These are phyloP conservation scores for Chironomus striatipennis DNA, from an alignment of 1,140 invertebrate genomes.

Conservation along the genomic window DNA sequence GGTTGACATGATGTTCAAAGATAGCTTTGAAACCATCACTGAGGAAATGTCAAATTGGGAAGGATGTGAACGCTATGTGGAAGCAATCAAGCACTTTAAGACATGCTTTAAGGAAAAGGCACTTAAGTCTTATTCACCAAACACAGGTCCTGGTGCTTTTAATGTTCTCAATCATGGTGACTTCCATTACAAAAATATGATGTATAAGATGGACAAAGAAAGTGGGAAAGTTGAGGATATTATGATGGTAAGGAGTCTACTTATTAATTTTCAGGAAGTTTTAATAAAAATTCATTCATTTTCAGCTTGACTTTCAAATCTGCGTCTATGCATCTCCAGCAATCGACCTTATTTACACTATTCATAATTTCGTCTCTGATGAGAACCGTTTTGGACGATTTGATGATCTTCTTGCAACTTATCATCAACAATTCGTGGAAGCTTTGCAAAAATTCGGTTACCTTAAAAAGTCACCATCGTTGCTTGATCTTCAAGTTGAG, in stretches of 20 bases:
- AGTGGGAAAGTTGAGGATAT: not conserved
- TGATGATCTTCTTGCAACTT: not conserved
- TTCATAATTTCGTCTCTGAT: not conserved
- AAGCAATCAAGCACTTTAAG: not conserved
- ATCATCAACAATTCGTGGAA: not conserved
- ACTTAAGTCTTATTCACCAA: not conserved
- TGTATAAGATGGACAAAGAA: not conserved
- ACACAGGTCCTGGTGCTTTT: not conserved
- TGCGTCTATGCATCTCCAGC: not conserved
- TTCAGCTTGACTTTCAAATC: not conserved
- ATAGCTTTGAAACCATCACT: not conserved
- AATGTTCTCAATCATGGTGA: not conserved
- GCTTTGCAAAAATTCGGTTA: not conserved
- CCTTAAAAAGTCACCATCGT: not conserved
- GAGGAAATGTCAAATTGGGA: not conserved
- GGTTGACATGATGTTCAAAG: not conserved
- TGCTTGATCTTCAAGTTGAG: conserved; percentile 1
- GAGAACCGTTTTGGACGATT: not conserved
- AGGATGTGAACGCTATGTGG: not conserved
- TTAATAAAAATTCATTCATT: not conserved
- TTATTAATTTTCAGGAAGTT: not conserved
- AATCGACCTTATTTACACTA: not conserved
- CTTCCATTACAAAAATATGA: not conserved
- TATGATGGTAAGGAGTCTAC: not conserved
- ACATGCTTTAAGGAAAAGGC: not conserved